Base-by-base conservation (phyloP, 1,140 invertebrate genomes). In the Drosophila elegans region DNA sequence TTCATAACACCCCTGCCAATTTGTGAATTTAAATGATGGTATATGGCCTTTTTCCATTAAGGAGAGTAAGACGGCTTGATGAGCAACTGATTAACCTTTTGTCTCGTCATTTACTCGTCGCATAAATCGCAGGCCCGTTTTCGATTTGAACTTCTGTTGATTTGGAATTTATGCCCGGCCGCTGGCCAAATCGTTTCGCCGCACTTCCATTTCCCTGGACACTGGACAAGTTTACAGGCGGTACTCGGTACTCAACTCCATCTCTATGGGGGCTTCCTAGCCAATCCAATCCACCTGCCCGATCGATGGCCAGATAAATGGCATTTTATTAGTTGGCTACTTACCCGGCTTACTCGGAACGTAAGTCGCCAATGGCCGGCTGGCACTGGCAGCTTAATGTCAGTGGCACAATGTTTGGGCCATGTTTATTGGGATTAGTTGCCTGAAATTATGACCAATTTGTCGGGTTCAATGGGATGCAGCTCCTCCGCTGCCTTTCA, bases 371-470 rank as follows among this genome's bases (percentile, higher is more conserved):
- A 41, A 48, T 57, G 52, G 51, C 51, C 42, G 52, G 52, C 49
- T 79, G 85, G 78, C 81, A 90, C 49, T 79, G 85, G 78, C 81
- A 90, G 80, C 85, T 90, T 90, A 90, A 78, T 85, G 85, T 90
- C 85, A 90, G 74, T 60, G 48, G 71, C 71, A 90, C 85, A 90
- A 90, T 90, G 85, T 85, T 89, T 85, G 66, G 82, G 86, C 86
- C 78, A 90, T 90, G 86, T 90, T 90, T 90, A 90, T 90, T 88
- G 84, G 86, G 86, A 90, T 90, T 90, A 90, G 86, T 80, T 82
- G 86, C 75, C 72, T 61, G 81, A 88, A 90, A 91, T 90, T 91
- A 90, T 90, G 83, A 90, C 86, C 86, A 90, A 90, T 90, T 90
- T 90, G 86, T 90, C 86, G 80, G 72, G 74, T 79, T 61, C 82